These are phyloP conservation scores for Cheilosia grossa DNA, from an alignment of 2,888 invertebrate species.

Conservation along the genomic window DNA sequence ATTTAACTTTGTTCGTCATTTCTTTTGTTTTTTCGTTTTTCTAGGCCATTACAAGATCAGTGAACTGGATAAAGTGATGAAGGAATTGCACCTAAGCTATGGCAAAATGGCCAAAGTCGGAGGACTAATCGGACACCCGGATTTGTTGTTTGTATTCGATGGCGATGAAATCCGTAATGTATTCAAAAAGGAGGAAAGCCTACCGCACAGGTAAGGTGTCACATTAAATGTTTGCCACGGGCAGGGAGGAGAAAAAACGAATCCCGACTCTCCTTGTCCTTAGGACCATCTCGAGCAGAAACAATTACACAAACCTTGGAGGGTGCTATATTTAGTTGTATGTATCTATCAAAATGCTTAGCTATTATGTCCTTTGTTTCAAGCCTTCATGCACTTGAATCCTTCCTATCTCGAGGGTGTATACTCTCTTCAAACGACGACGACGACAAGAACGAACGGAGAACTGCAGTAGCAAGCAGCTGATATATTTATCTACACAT, in stretches of 20 bases:
- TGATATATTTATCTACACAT: slow-evolving; percentile 17
- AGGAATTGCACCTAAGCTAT: slow-evolving; percentile 84
- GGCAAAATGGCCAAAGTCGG: slow-evolving; percentile 87
- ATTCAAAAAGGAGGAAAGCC: slow-evolving; percentile 87
- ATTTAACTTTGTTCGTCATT: background rate
- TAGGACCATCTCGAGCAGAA: slow-evolving; percentile 29
- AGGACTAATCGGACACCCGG: slow-evolving; percentile 90
- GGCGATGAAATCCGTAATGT: slow-evolving; percentile 89
- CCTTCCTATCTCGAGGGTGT: slow-evolving; percentile 54
- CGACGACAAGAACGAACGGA: slow-evolving; percentile 2
- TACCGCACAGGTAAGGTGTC: slow-evolving; percentile 86
- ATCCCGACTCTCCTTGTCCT: slow-evolving; percentile 1
- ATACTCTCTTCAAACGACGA: slow-evolving; percentile 22
- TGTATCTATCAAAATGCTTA: slow-evolving; percentile 7
- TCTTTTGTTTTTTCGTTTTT: slow-evolving; percentile 25
- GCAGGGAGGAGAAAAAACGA: too few relatives aligned
- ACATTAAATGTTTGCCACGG: background rate
- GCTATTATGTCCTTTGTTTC: slow-evolving; percentile 63
- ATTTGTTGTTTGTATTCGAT: slow-evolving; percentile 89
- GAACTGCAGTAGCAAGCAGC: slow-evolving; percentile 14
- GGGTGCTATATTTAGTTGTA: background rate
- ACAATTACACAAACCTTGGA: slow-evolving; percentile 61
- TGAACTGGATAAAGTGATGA: slow-evolving; percentile 86
- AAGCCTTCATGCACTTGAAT: slow-evolving; percentile 57
- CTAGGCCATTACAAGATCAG: slow-evolving; percentile 85